These are phyloP conservation scores for Percopsis omiscomaycus DNA, from an alignment of 2,797 vertebrate genomes.

Conservation along the genomic window DNA sequence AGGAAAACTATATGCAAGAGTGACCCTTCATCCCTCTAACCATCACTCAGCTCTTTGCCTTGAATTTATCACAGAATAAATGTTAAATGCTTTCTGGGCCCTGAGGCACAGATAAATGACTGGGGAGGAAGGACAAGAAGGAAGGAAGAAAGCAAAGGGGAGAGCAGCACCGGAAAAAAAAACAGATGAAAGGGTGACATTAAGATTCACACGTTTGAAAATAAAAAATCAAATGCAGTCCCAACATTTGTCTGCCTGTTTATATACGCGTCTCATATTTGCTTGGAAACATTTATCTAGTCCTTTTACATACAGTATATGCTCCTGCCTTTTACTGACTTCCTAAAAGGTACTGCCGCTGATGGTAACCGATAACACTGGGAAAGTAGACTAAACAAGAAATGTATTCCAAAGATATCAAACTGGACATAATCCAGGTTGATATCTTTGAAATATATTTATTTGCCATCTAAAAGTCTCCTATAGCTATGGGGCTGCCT, in stretches of 20 bases:
- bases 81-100: slow-evolving; percentile 58
- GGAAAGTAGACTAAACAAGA: slow-evolving; percentile 3
- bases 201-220: slow-evolving; percentile 39
- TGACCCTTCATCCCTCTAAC: slow-evolving; percentile 18
- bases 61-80: slow-evolving; percentile 59
- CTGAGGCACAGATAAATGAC: slow-evolving; percentile 31
- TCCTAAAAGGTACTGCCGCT: neutral
- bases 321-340: neutral
- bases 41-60: slow-evolving; percentile 51
- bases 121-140: slow-evolving; percentile 43
- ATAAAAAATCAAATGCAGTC: slow-evolving; percentile 22
- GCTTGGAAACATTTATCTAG: too few relatives aligned
- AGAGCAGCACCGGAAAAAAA: neutral
- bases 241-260: slow-evolving; percentile 38
- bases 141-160: slow-evolving; percentile 20
- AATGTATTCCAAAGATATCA: too few relatives aligned
- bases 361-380: neutral
- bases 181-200: slow-evolving; percentile 49
- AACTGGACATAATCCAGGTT: neutral
- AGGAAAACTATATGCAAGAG: slow-evolving; percentile 13
- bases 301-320: too few relatives aligned
- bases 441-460: slow-evolving; percentile 24
- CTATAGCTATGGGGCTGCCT: neutral
- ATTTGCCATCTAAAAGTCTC: slow-evolving; percentile 9
- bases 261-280: neutral